These are phyloP conservation scores for Gymnogyps californianus DNA, from an alignment of 2,113 vertebrate genomes.

Conservation along the genomic window DNA sequence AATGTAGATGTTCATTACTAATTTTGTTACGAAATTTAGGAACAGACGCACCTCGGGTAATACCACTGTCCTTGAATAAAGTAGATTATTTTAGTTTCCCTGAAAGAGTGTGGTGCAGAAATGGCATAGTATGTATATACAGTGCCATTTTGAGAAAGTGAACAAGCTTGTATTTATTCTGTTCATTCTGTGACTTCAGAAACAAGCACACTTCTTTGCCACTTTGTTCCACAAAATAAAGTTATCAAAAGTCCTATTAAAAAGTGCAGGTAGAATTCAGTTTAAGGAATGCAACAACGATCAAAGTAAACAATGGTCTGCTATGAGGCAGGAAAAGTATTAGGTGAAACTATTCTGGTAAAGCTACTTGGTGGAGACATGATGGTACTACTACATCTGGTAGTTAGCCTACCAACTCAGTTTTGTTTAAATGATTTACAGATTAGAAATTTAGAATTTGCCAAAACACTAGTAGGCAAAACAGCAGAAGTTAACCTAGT, in stretches of 20 bases:
- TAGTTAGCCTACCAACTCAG: not conserved
- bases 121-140: not conserved
- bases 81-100: not conserved
- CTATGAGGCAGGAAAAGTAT: not conserved
- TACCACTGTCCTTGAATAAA: not conserved
- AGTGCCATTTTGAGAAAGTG: not conserved
- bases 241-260: not conserved
- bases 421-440: not conserved
- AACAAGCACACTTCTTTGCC: not conserved
- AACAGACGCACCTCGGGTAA: not conserved
- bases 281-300: not conserved
- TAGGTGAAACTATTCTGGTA: not conserved
- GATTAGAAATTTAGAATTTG: not conserved
- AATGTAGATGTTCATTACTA: not conserved
- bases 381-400: not conserved
- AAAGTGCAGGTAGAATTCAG: not conserved
- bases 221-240: not conserved
- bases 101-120: not conserved
- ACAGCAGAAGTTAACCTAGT: not conserved
- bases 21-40: not conserved
- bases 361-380: not conserved
- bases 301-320: not conserved
- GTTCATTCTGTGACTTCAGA: not conserved
- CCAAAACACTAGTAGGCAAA: not conserved
- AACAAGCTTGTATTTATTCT: not conserved